Evolutionary conservation across 2,888 invertebrate species (phyloP), one percentile per base, ranked within the genome.

Genomic region (Drosophila mimica): DNA sequence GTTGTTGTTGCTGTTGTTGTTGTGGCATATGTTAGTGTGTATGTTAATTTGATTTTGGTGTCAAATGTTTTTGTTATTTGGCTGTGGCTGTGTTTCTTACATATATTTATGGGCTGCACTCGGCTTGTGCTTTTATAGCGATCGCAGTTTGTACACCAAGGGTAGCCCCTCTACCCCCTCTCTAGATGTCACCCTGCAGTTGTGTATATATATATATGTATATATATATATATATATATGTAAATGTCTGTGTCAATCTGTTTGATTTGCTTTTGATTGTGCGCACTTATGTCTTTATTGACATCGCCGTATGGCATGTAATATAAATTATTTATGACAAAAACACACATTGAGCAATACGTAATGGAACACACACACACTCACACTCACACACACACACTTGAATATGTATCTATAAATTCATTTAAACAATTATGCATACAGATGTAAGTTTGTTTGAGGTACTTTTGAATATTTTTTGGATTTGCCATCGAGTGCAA

Each of bases 41-140:
- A 76, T 89, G 85, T 85, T 89, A 84, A 85, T 85, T 81, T 88
- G 89, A 89, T 86, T 89, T 83, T 43, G 88, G 85, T 87, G 85
- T 85, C 89, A 89, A 89, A 87, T 84, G 76, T 65, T 76, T 88
- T 85, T 46, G 78, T 60, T 70, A 25, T 63, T 38, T 62, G 57
- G 57, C 25, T 17, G 15, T 30, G 7, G 7, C 30, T 15, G n/a
- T n/a, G n/a, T n/a, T n/a, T n/a, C 25, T 38, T 8, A 2, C 4
- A n/a, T 60, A 70, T 80, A 76, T 84, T 79, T 85, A 84, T 70
- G 82, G 66, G 56, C 74, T 85, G 83, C 85, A 85, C 75, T 83
- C 75, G 77, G 88, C 75, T 34, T 82, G 83, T 82, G 88, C 83
- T 81, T 86, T 83, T 81, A 83, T 60, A 40, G 74, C 59, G 59